These are phyloP conservation scores for Mylabris phalerata DNA, from an alignment of 1,140 invertebrate genomes.

Conservation along the genomic window DNA sequence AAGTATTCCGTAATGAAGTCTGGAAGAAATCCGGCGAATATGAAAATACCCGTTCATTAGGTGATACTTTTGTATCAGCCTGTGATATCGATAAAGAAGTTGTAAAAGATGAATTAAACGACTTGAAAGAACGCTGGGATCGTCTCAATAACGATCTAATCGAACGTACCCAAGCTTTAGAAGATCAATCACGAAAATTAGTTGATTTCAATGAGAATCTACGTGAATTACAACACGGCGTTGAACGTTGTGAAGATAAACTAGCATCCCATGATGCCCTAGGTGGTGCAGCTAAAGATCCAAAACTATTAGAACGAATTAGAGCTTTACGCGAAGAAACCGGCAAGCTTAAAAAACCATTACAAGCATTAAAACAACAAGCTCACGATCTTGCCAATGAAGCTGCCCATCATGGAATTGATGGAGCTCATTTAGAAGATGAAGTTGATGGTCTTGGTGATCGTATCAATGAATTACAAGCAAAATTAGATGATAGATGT, in stretches of 20 bases:
- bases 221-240: conserved; percentile 69
- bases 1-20: conserved; percentile 85
- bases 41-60: conserved; percentile 76
- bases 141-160: conserved; percentile 73
- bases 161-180: conserved; percentile 64
- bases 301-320: conserved; percentile 74
- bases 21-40: conserved; percentile 87
- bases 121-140: conserved; percentile 84
- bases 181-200: conserved; percentile 75
- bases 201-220: conserved; percentile 80
- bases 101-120: conserved; percentile 72
- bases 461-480: conserved; percentile 69
- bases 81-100: conserved; percentile 88
- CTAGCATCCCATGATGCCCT: conserved; percentile 72
- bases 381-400: conserved; percentile 69
- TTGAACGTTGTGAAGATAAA: conserved; percentile 84
- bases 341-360: conserved; percentile 64
- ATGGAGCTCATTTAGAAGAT: conserved; percentile 66
- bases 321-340: conserved; percentile 71
- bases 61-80: conserved; percentile 75
- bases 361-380: conserved; percentile 55
- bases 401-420: conserved; percentile 59
- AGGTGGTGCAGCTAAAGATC: conserved; percentile 70
- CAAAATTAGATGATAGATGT: conserved; percentile 70
- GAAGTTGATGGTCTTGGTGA: conserved; percentile 73